Evolutionary conservation across 2,797 vertebrate genomes (phyloP), one percentile per base, ranked within the genome.

Genomic region (Gobionotothen gibberifrons): DNA sequence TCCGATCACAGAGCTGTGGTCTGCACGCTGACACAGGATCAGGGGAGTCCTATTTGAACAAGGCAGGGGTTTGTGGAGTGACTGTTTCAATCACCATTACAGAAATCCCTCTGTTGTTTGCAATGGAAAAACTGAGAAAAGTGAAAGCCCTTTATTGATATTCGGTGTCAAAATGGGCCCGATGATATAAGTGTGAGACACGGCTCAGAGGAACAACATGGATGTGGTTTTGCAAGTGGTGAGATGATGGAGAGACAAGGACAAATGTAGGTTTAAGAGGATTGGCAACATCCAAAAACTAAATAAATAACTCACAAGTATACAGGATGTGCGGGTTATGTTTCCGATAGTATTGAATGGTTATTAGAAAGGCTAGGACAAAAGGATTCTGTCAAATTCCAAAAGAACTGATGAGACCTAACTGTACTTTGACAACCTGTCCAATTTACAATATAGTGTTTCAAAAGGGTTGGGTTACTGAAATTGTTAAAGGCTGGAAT

Each of bases 1-100:
- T 90, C 75, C 43, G 56, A 90, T 88, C 64, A 78, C 74, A 78
- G 79, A 49, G 77, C 76, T 87, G 91, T 19, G 88, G 92, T 83
- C 67, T 51, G 56, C 0, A 62, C 39, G 19, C 65, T 83, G 87
- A 74, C 83, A 90, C 7, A 15, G 54, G 86, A 88, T 83, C 82
- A 44, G 39, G 44, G 62, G 51, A 53, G 60, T 69, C 58, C 76
- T 75, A 83, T 83, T 81, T 66, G 68, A 80, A 87, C 63, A 68
- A 85, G 79, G 69, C 64, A 32, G 68, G 39, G 61, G 65, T 82
- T 85, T 68, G 49, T 56, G 72, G 81, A 59, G 68, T 78, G 66
- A 39, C 57, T 3, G 14, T 67, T 64, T 64, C 22, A 39, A 43
- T 74, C 76, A 21, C 72, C 32, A 13, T 58, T 75, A 65, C 40